Base-by-base conservation (phyloP, 1,140 invertebrate genomes). In the Paraescarpia echinospica region DNA sequence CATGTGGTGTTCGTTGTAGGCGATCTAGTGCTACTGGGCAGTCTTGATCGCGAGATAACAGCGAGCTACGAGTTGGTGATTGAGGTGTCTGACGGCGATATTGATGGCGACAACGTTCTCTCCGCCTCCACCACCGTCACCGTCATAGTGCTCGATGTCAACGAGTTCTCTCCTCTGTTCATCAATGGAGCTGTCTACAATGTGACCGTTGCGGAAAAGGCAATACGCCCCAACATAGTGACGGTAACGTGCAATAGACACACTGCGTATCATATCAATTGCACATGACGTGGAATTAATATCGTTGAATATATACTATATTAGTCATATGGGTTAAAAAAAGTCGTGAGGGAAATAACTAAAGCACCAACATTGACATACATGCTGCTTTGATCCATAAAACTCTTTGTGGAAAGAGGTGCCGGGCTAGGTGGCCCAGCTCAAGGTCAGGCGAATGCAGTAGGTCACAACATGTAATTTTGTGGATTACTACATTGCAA, bases 11-110 rank as follows among this genome's bases (percentile, higher is more conserved):
- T 91, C 59, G n/a, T n/a, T n/a, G 18, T 48, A 91, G 89, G 89
- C 22, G 59, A 91, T 1, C 77, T 90, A 33, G 92, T 91, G 88
- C 18, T 59, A 90, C 48, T 35, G 41, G 41, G 41, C 35, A 35
- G 48, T 35, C 91, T 59, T 91, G 33, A 34, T 8, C n/a, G 59
- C n/a, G 88, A 91, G 90, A 91, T 88, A 1, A 59, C n/a, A 59
- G 8, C 59, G 59, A 77, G 59, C 59, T 77, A 77, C 59, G 59
- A 77, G 59, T 77, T 77, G 59, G 59, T 77, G 0, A 77, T 77
- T 77, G 27, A 18, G 59, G 59, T 77, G 59, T 77, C 59, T 77
- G 59, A 77, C 59, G 59, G 59, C 59, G 59, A 18, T 18, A 18
- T 77, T 77, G 18, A 77, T 18, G 59, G 59, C 59, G 27, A 27